A percentile compares a stretch with the other conserved stretches of the same genome.
phyloP scores from a whole-genome alignment of 2,888 invertebrate genomes.

The Dryomyza anilis region DNA sequence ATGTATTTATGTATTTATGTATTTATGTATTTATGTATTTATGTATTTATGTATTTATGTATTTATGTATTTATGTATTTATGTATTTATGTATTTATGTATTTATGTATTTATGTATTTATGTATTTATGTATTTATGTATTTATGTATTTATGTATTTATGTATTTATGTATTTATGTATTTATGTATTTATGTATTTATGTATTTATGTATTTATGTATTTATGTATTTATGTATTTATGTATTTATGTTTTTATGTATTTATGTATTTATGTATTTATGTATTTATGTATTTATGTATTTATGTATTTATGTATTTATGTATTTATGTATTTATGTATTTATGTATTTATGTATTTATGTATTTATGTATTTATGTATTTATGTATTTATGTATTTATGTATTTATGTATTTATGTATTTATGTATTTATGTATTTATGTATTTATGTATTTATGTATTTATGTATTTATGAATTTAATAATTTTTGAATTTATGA shows the following conservation, averaged over 20 bases:
- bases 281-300: neutral
- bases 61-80: neutral
- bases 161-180: conserved; percentile 1
- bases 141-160: neutral
- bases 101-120: neutral
- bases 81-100: neutral
- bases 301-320: neutral
- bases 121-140: conserved; percentile 1
- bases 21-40: neutral
- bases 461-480: neutral
- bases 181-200: neutral
- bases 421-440: neutral
- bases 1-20: neutral
- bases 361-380: neutral
- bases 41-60: neutral
- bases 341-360: neutral
- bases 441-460: neutral
- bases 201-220: conserved; percentile 1
- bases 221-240: neutral
- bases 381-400: neutral
- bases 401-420: neutral
- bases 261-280: neutral
- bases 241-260: neutral
- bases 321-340: neutral
- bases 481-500: too few relatives aligned